Evolutionary conservation across 2,113 vertebrate genomes (phyloP).

Genomic region (Neotragus pygmaeus): DNA sequence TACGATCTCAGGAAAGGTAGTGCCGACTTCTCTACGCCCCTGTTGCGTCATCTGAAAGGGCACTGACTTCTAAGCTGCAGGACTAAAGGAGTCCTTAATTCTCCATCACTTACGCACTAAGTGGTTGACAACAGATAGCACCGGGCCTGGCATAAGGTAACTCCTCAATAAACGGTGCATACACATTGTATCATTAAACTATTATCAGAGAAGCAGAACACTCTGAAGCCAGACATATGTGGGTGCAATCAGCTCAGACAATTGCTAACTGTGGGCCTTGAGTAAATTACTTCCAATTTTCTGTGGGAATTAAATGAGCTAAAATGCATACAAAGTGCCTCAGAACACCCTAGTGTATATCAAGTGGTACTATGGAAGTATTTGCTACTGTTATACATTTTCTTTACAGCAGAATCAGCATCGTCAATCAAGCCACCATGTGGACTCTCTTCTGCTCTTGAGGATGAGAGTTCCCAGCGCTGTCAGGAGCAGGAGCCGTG

Average conservation of each 20-base stretch:
- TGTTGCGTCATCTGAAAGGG: not conserved
- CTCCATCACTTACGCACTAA: not conserved
- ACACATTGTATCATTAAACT: not conserved
- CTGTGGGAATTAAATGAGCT: constrained; percentile 5
- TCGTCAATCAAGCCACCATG: accelerated
- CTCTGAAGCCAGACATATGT: not conserved
- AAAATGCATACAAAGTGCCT: not conserved
- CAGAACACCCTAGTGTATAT: not conserved
- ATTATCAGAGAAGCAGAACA: not conserved
- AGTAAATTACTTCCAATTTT: not conserved
- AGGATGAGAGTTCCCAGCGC: not conserved
- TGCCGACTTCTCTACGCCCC: not conserved
- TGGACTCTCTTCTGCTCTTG: not conserved
- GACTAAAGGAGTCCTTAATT: not conserved
- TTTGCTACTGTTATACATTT: not conserved
- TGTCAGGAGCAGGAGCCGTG: not conserved
- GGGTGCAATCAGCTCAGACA: not conserved
- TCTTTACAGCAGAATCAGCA: not conserved
- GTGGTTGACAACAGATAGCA: not conserved
- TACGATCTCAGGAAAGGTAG: not conserved
- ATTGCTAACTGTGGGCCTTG: not conserved
- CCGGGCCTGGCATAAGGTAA: not conserved
- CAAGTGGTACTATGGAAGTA: not conserved
- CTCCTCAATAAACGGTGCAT: not conserved
- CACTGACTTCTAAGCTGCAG: not conserved